These are phyloP conservation scores for Discoglossus pictus DNA, from an alignment of 2,797 vertebrate genomes.

Conservation along the genomic window DNA sequence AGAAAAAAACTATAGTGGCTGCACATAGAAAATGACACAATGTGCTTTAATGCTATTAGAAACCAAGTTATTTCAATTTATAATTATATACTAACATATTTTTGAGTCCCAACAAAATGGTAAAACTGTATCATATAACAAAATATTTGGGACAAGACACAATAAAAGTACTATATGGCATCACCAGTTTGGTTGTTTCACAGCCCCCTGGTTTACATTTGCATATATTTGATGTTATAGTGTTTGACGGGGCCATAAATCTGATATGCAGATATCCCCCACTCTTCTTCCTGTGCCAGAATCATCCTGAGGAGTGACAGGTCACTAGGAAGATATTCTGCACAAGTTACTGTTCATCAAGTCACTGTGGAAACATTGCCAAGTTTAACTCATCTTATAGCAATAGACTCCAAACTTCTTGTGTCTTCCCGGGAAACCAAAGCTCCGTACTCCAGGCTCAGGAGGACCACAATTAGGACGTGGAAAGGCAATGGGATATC, in stretches of 20 bases:
- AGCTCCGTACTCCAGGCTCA: slow-evolving; percentile 77
- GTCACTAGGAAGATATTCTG: not conserved
- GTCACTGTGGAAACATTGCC: not conserved
- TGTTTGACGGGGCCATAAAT: not conserved
- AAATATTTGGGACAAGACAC: not conserved
- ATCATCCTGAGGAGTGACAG: not conserved
- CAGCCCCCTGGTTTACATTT: slow-evolving; percentile 7
- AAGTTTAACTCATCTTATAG: slow-evolving; percentile 68
- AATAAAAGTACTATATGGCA: slow-evolving; percentile 3
- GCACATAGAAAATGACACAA: too few species aligned
- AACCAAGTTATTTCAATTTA: too few species aligned
- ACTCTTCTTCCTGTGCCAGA: slow-evolving; percentile 12
- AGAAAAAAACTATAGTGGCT: too few species aligned
- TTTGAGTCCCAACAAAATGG: too few species aligned
- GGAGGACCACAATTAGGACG: slow-evolving; percentile 74
- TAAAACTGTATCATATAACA: too few species aligned
- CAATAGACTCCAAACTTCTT: slow-evolving; percentile 81
- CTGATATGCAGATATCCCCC: not conserved
- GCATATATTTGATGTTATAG: not conserved
- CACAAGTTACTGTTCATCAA: slow-evolving; percentile 9
- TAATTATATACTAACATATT: too few species aligned
- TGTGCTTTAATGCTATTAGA: too few species aligned
- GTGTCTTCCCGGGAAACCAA: slow-evolving; percentile 77
- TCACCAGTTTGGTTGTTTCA: not conserved
- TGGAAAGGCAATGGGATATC: slow-evolving; percentile 78